Percentiles rank a stretch among this genome's conserved stretches.
These are phyloP conservation scores for Podarcis muralis DNA, from an alignment of 2,113 vertebrate species.

Conservation along the genomic window DNA sequence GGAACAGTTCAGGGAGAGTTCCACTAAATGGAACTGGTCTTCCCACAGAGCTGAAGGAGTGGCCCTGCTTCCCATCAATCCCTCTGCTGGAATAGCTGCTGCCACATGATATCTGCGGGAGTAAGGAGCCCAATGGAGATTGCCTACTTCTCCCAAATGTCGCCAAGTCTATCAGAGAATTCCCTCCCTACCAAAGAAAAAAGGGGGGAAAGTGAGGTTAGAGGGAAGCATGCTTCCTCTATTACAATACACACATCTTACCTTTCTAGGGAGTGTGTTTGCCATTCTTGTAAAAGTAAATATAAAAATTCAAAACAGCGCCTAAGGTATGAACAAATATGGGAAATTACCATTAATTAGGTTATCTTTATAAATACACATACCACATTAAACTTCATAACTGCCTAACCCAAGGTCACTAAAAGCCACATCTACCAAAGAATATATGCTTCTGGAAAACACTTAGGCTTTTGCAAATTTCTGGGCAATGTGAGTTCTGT, in stretches of 20 bases:
- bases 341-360: conserved; percentile 2
- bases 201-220: neutral
- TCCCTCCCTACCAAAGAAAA: neutral
- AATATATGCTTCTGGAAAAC: neutral
- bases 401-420: neutral
- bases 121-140: neutral
- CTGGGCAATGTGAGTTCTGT: neutral
- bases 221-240: neutral
- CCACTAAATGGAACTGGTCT: neutral
- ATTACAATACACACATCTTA: conserved; percentile 68
- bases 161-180: neutral
- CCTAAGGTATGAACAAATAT: conserved; percentile 71
- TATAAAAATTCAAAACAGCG: conserved; percentile 98
- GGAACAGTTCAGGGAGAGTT: neutral
- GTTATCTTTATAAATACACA: no score
- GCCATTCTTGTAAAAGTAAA: conserved; percentile 96
- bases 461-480: neutral
- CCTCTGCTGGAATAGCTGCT: neutral
- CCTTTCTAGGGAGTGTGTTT: conserved; percentile 94
- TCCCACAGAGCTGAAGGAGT: neutral
- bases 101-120: no score
- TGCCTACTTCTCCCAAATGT: neutral
- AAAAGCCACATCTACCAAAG: neutral
- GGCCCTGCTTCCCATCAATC: neutral
- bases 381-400: neutral